Conservation (phyloP, 2,888 invertebrate genomes). For the Linnaemya tessellans region DNA sequence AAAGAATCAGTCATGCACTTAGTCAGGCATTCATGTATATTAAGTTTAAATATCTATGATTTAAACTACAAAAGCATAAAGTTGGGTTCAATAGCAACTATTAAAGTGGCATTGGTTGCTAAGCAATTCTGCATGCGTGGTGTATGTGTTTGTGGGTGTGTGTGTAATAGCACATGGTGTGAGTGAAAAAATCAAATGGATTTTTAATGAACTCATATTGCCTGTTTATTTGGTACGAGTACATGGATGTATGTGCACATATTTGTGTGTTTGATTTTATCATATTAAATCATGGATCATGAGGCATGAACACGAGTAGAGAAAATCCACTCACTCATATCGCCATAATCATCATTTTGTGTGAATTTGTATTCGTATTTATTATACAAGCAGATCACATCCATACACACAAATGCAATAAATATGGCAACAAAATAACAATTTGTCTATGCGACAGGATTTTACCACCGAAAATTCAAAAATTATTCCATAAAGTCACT, state of each 20-base stretch:
- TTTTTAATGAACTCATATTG: constrained; percentile 50
- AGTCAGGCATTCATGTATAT: constrained; percentile 23
- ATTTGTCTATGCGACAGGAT: constrained; percentile 8
- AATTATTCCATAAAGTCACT: constrained; percentile 4
- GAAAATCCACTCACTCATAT: not conserved
- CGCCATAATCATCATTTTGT: not conserved
- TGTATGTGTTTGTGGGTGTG: not conserved
- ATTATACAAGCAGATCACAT: no score
- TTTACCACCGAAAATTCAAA: not conserved
- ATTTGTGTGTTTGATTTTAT: constrained; percentile 9
- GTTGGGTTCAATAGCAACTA: constrained; percentile 4
- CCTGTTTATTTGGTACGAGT: no score
- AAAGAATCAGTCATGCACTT: constrained; percentile 4
- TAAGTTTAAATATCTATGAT: constrained; percentile 33
- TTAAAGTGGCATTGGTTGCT: not conserved
- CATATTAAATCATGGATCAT: constrained; percentile 51
- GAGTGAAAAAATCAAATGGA: constrained; percentile 31
- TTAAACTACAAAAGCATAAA: constrained; percentile 7
- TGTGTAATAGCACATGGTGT: not conserved
- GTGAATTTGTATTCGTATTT: not conserved
- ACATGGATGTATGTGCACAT: no score
- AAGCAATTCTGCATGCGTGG: not conserved
- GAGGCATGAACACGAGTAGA: constrained; percentile 18
- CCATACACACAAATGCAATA: not conserved
- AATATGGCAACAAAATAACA: not conserved